Conservation (phyloP, 2,113 vertebrate genomes). For the Paramisgurnus dabryanus region DNA sequence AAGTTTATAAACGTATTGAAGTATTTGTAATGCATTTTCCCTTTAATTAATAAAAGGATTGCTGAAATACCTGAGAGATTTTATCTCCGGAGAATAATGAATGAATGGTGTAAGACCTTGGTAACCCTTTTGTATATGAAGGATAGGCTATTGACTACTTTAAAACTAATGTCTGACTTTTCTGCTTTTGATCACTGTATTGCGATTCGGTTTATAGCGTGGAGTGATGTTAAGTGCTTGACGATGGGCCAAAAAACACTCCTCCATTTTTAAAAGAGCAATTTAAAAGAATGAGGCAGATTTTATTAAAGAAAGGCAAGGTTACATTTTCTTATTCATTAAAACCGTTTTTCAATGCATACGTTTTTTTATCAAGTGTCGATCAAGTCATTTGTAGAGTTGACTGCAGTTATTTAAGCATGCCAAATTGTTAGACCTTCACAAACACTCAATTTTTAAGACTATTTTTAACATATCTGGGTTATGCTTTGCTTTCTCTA, state of each 20-base stretch:
- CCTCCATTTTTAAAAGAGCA: constrained; percentile 29
- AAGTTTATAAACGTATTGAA: neutral
- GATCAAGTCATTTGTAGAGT: neutral
- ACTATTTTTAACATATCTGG: neutral
- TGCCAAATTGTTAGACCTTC: neutral
- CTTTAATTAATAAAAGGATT: constrained; percentile 51
- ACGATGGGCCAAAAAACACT: constrained; percentile 18
- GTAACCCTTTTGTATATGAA: constrained; percentile 35
- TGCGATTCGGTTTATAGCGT: constrained; percentile 38
- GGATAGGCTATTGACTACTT: constrained; percentile 41
- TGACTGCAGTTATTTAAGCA: neutral
- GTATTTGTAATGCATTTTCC: constrained; percentile 43
- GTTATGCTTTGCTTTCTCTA: neutral
- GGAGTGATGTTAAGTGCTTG: constrained; percentile 34
- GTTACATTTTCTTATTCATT: constrained; percentile 21
- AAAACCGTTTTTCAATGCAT: neutral
- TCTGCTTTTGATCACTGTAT: constrained; percentile 31
- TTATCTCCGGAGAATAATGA: constrained; percentile 39
- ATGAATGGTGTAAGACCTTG: constrained; percentile 48
- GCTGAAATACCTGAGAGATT: constrained; percentile 45
- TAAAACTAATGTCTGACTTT: constrained; percentile 23
- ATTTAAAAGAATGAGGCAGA: constrained; percentile 19
- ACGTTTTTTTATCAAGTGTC: neutral
- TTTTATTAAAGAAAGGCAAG: constrained; percentile 23
- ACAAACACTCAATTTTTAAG: neutral